These are phyloP conservation scores for Tenthredo amoena DNA, from an alignment of 2,888 invertebrate genomes.

Conservation along the genomic window DNA sequence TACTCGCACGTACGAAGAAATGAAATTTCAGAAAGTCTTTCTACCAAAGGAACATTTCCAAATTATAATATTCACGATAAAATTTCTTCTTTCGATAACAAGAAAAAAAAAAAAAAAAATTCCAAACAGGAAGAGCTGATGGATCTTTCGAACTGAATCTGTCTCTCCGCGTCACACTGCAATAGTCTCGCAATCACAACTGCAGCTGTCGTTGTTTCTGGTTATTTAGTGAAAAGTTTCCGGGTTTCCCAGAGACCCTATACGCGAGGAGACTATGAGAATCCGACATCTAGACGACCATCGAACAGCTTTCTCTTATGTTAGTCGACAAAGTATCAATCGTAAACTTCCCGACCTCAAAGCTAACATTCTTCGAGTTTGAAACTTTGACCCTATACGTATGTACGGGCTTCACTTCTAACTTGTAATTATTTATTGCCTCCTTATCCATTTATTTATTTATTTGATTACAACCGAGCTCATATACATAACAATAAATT, in stretches of 20 bases:
- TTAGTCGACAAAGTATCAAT: constrained; percentile 44
- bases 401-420: not conserved
- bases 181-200: not conserved
- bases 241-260: constrained; percentile 27
- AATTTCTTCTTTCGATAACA: not conserved
- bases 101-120: not conserved
- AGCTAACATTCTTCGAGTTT: not conserved
- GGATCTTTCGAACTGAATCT: not conserved
- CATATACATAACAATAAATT: not conserved
- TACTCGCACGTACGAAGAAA: not conserved
- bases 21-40: not conserved
- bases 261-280: constrained; percentile 47
- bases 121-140: not conserved
- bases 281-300: constrained; percentile 25
- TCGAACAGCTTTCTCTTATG: constrained; percentile 46
- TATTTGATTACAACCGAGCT: not conserved
- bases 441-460: not conserved
- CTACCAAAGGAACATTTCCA: not conserved
- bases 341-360: constrained; percentile 4
- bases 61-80: not conserved
- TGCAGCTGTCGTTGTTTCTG: not conserved
- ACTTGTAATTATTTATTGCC: not conserved
- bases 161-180: not conserved
- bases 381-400: not conserved
- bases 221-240: constrained; percentile 12